A percentile compares a stretch with the other conserved stretches of the same genome.
phyloP scores from a whole-genome alignment of 2,888 invertebrate species.

The Chromoteleia sp. region DNA sequence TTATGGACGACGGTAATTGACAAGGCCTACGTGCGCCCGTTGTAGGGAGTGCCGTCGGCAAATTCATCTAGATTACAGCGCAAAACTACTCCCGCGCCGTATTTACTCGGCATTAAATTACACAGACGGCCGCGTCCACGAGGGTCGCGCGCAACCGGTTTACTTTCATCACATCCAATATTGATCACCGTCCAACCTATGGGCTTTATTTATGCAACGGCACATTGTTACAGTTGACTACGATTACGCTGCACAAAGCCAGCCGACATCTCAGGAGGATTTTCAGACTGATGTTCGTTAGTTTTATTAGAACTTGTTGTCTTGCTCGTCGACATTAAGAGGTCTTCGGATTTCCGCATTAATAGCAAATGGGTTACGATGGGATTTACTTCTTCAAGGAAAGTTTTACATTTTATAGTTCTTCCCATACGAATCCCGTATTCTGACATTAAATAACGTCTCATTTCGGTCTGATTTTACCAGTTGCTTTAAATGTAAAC shows the following conservation, averaged over 20 bases:
- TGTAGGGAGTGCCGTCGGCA: constrained; percentile 76
- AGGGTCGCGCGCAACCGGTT: constrained; percentile 78
- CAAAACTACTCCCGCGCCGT: constrained; percentile 79
- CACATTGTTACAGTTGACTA: constrained; percentile 74
- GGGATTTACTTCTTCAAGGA: too few species aligned
- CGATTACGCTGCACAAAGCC: constrained; percentile 70
- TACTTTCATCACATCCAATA: constrained; percentile 83
- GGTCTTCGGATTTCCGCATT: too few species aligned
- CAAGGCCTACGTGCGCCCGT: constrained; percentile 64
- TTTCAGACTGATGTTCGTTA: constrained; percentile 29
- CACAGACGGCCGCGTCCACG: constrained; percentile 78
- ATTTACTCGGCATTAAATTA: constrained; percentile 83
- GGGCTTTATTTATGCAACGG: constrained; percentile 79
- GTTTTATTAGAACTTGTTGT: constrained; percentile 19
- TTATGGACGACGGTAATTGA: constrained; percentile 70
- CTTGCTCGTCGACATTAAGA: background rate
- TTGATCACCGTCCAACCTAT: constrained; percentile 78
- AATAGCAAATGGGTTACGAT: too few species aligned
- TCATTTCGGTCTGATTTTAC: too few species aligned
- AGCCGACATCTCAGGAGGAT: constrained; percentile 49
- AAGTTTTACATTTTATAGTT: too few species aligned
- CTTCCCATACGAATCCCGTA: too few species aligned
- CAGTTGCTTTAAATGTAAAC: too few species aligned
- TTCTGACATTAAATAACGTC: too few species aligned
- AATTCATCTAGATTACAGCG: constrained; percentile 81